Conservation (phyloP, 2,797 vertebrate genomes). For the Myripristis jacobus region DNA sequence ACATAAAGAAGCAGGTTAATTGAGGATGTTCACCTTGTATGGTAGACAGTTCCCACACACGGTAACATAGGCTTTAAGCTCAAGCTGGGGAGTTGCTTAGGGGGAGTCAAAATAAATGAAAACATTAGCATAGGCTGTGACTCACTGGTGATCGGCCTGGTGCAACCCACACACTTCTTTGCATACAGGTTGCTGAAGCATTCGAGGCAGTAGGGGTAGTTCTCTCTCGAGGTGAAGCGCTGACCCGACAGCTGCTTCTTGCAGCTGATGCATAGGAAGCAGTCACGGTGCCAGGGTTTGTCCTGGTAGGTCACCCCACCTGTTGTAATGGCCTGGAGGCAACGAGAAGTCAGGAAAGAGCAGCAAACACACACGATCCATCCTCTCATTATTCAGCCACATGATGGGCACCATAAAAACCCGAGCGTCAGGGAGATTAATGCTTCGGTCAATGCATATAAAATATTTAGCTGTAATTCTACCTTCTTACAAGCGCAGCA, state of each 20-base stretch:
- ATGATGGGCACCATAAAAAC: slow-evolving; percentile 25
- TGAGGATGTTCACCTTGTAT: slow-evolving; percentile 18
- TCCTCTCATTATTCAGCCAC: slow-evolving; percentile 10
- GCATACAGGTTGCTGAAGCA: slow-evolving; percentile 92
- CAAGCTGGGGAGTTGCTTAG: neutral
- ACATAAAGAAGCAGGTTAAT: neutral
- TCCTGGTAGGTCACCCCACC: slow-evolving; percentile 91
- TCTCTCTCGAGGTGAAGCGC: slow-evolving; percentile 92
- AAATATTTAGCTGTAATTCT: slow-evolving; percentile 57
- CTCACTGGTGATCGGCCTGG: slow-evolving; percentile 92
- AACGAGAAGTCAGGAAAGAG: slow-evolving; percentile 10
- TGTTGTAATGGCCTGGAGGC: slow-evolving; percentile 88
- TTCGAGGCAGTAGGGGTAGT: slow-evolving; percentile 91
- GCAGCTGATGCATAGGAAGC: slow-evolving; percentile 93
- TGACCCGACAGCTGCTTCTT: slow-evolving; percentile 90
- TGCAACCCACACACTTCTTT: slow-evolving; percentile 92
- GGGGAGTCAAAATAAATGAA: slow-evolving; percentile 32
- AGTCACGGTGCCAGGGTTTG: slow-evolving; percentile 95
- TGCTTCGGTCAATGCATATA: slow-evolving; percentile 32
- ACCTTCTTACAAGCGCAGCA: slow-evolving; percentile 97
- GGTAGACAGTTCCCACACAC: neutral
- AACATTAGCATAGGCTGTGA: slow-evolving; percentile 29
- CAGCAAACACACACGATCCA: neutral
- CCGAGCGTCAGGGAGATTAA: slow-evolving; percentile 40
- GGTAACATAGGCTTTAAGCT: slow-evolving; percentile 11